Percentiles rank a stretch among this genome's conserved stretches.
Conservation (phyloP, 2,888 invertebrate species). For the Eristalis intricaria region DNA sequence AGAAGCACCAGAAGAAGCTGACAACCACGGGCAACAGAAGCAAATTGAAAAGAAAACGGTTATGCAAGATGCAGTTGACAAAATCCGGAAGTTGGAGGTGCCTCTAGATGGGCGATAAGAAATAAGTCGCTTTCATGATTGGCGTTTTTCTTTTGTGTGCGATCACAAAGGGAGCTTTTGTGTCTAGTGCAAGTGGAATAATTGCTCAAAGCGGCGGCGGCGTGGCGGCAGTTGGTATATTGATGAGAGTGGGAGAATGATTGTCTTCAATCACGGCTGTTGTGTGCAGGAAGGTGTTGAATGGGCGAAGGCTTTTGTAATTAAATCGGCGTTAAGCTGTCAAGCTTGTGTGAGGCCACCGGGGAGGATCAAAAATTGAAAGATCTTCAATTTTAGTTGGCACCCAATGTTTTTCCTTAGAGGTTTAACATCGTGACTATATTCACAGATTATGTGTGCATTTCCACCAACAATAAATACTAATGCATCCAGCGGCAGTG, state of each 20-base stretch:
- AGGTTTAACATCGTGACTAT: too few relatives aligned
- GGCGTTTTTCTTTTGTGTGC: not conserved
- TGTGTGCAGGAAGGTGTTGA: not conserved
- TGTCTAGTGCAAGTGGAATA: not conserved
- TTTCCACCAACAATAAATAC: too few relatives aligned
- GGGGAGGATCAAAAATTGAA: not conserved
- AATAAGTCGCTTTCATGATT: not conserved
- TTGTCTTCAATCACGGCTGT: not conserved
- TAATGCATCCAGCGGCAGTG: too few relatives aligned
- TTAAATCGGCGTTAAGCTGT: not conserved
- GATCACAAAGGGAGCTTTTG: not conserved
- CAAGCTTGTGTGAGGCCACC: not conserved
- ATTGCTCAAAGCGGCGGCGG: not conserved
- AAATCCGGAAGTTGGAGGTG: conserved; percentile 31
- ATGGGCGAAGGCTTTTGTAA: not conserved
- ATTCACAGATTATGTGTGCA: too few relatives aligned
- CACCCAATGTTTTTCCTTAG: too few relatives aligned
- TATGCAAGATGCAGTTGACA: conserved; percentile 27
- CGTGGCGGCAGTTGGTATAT: not conserved
- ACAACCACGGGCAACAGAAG: not conserved
- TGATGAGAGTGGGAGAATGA: not conserved
- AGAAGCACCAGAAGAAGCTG: not conserved
- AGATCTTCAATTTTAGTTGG: too few relatives aligned
- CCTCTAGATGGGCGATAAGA: conserved; percentile 28
- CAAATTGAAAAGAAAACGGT: conserved; percentile 19